These are phyloP conservation scores for Hirundo rustica DNA, from an alignment of 2,797 vertebrate species.

Conservation along the genomic window DNA sequence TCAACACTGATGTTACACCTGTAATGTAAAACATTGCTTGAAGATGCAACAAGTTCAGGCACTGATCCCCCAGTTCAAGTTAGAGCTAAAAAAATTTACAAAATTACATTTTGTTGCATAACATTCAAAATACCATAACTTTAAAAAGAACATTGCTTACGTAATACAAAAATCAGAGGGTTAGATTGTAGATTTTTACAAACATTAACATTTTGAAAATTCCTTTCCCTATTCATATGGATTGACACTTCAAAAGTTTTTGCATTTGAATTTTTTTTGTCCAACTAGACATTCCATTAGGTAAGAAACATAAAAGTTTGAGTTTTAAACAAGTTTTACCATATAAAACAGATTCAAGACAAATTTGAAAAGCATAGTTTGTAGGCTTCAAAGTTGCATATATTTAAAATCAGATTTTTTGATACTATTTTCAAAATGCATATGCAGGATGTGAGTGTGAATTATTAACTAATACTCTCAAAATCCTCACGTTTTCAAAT, in stretches of 20 bases:
- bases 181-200: background rate
- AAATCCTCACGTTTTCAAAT: background rate
- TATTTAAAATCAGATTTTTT: background rate
- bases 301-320: background rate
- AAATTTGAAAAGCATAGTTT: background rate
- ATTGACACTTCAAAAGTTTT: background rate
- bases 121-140: background rate
- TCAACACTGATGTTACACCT: background rate
- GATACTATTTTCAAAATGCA: background rate
- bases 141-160: background rate
- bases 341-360: background rate
- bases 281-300: background rate
- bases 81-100: constrained; percentile 11
- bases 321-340: background rate
- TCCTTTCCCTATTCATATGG: background rate
- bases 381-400: background rate
- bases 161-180: background rate
- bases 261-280: background rate
- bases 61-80: background rate
- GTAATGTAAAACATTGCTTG: background rate
- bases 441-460: background rate
- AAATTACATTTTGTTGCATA: background rate
- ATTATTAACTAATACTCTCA: background rate
- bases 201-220: background rate
- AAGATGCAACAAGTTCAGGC: background rate